Base-by-base conservation (phyloP, 2,888 invertebrate genomes). In the Oxystoma pomonae region DNA sequence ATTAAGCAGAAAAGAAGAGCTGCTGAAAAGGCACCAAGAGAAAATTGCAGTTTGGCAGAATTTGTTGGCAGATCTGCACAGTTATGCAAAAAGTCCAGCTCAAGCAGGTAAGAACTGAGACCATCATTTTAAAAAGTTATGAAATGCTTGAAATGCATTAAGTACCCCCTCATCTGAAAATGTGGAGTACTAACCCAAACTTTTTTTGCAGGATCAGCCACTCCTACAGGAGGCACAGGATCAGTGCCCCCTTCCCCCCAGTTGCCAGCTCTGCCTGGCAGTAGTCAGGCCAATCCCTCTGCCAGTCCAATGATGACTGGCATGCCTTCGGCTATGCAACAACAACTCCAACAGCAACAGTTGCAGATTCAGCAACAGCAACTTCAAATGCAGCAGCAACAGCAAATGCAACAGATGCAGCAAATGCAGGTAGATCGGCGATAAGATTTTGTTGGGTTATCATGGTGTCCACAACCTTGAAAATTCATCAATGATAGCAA, bases 21-120 rank as follows among this genome's bases (percentile, higher is more conserved):
- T 97, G 1, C 83, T 97, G 16, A 88, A 93, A 71, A 86, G 92
- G 62, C 96, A 96, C 75, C 92, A 94, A 74, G 95, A 95, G 67
- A 94, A 96, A 77, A 89, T 97, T 60, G 88, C 90, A 22, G 88
- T 91, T 61, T 97, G 97, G 96, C 96, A 96, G 80, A 89, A 87
- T 70, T 82, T 96, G 63, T 80, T 97, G 12, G 89, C 91, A 0
- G 94, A 94, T 77, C 80, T 92, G 65, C 89, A 91, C 82, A 81
- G 81, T 73, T 84, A 83, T 77, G 81, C 83, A 66, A 83, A 84
- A 76, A 84, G 84, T 76, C 84, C 83, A 68, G 84, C 83, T 69
- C 84, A 81, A 75, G 68, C 81, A 65, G 79, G 81, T 67, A 75
- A 74, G 68, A 76, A 74, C n/a, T n/a, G n/a, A n/a, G n/a, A n/a